Evolutionary conservation across 1,140 invertebrate genomes (phyloP).

Genomic region (Drosophila mayri): DNA sequence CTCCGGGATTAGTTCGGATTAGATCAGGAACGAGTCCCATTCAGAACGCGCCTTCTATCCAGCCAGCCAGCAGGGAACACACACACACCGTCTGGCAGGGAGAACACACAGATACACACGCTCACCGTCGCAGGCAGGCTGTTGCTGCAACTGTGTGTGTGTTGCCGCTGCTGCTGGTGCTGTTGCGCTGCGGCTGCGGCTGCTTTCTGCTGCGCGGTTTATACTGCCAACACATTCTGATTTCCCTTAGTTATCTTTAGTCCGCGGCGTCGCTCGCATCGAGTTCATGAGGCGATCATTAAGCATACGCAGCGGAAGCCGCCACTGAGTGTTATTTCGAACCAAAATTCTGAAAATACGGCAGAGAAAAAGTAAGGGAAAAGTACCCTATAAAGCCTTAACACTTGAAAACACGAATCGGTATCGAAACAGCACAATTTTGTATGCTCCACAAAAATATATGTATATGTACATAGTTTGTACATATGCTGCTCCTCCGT

Average conservation of each 20-base stretch:
- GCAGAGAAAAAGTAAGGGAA: constrained; percentile 25
- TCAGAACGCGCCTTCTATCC: constrained; percentile 44
- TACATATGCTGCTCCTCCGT: constrained; percentile 16
- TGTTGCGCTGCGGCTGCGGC: constrained; percentile 31
- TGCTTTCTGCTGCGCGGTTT: constrained; percentile 73
- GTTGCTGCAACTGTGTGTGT: constrained; percentile 32
- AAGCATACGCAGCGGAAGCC: constrained; percentile 48
- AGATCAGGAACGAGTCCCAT: constrained; percentile 47
- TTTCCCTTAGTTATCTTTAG: constrained; percentile 80
- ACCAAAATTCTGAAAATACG: constrained; percentile 10
- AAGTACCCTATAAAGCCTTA: constrained; percentile 14
- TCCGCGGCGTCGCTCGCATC: constrained; percentile 68
- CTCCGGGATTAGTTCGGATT: constrained; percentile 39
- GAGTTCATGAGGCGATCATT: constrained; percentile 48
- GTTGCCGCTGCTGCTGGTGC: constrained; percentile 13
- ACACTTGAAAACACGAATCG: constrained; percentile 6
- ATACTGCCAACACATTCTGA: constrained; percentile 79
- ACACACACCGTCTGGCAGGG: constrained; percentile 20
- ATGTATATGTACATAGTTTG: neutral
- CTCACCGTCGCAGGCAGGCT: constrained; percentile 11
- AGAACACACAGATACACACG: constrained; percentile 48
- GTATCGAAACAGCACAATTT: constrained; percentile 12
- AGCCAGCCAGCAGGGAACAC: constrained; percentile 30
- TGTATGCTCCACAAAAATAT: constrained; percentile 6
- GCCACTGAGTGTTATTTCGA: constrained; percentile 28